Conservation (phyloP, 2,888 invertebrate genomes). For the Macrosiphum euphorbiae region DNA sequence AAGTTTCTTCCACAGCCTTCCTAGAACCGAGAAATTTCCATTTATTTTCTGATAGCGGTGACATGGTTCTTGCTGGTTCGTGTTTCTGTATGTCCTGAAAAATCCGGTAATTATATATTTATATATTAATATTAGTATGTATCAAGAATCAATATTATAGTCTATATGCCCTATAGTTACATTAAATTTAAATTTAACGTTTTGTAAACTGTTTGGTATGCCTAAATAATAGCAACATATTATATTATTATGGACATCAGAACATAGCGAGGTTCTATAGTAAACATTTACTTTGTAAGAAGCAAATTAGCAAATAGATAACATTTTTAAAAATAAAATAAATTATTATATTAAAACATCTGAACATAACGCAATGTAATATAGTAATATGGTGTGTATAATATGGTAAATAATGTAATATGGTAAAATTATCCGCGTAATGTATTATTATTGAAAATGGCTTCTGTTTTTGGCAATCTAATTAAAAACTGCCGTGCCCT, state of each 20-base stretch:
- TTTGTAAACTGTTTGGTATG: background rate
- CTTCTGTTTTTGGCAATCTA: background rate
- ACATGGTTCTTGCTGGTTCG: slow-evolving; percentile 58
- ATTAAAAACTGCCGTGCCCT: background rate
- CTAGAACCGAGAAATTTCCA: slow-evolving; percentile 63
- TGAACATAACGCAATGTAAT: background rate
- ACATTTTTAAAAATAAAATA: background rate
- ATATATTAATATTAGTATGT: background rate
- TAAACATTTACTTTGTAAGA: background rate
- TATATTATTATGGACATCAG: no score
- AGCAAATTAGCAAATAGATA: background rate
- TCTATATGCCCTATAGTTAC: background rate
- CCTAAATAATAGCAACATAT: background rate
- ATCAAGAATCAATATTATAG: background rate
- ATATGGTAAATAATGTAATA: no score
- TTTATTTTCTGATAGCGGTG: slow-evolving; percentile 64
- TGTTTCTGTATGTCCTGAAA: slow-evolving; percentile 58
- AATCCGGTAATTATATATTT: background rate
- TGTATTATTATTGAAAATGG: background rate
- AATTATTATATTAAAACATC: background rate
- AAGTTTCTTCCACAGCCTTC: slow-evolving; percentile 63
- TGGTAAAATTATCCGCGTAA: background rate
- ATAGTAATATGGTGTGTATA: no score
- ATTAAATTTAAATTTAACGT: background rate
- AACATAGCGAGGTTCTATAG: background rate